Evolutionary conservation across 2,113 vertebrate genomes (phyloP).

Genomic region (Oreochromis tanganicae): DNA sequence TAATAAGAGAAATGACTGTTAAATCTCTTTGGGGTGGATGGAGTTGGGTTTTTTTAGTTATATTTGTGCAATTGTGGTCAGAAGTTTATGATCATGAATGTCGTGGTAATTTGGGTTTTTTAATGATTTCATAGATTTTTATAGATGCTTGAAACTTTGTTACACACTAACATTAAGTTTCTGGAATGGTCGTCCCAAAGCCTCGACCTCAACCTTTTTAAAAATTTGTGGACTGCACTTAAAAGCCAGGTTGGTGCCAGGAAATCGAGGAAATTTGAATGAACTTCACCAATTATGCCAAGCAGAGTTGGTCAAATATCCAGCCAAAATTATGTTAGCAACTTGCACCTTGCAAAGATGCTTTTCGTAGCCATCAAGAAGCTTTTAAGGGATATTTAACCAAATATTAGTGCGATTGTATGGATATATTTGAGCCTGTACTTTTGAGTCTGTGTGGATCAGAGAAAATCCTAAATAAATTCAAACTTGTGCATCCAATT

Average conservation of each 20-base stretch:
- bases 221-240: not conserved
- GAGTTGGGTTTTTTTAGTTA: not conserved
- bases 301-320: not conserved
- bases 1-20: not conserved
- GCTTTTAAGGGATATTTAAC: not conserved
- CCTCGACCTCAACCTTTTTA: not conserved
- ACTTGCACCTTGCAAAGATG: not conserved
- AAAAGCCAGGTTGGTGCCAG: not conserved
- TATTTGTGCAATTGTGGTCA: not conserved
- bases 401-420: not conserved
- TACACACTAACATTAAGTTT: not conserved
- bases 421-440: not conserved
- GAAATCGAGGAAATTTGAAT: not conserved
- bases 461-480: not conserved
- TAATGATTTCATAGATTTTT: not conserved
- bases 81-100: not conserved
- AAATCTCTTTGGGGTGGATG: not conserved
- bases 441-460: not conserved
- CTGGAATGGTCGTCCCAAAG: not conserved
- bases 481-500: not conserved
- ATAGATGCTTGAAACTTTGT: not conserved
- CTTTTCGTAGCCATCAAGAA: fast-evolving
- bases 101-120: not conserved
- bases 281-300: not conserved
- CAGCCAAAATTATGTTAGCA: not conserved